Evolutionary conservation across 2,797 vertebrate species (phyloP), one percentile per base, ranked within the genome.

Genomic region (Nyctibius grandis): DNA sequence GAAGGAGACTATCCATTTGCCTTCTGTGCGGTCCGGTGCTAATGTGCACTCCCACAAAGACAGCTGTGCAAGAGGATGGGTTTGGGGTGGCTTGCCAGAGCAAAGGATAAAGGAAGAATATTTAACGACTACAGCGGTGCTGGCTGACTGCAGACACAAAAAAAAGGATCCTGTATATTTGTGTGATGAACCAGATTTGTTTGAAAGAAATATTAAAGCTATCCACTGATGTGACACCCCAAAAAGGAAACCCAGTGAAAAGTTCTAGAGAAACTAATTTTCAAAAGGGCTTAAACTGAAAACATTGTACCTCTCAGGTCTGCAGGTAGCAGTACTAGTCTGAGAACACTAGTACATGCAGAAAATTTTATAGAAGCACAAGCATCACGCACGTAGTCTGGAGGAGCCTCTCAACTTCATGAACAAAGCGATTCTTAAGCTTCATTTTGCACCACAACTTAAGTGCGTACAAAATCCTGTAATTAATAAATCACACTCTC

Each of bases 401-500:
- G 26, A 42, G 54, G 31, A 93, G 47, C 29, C 74, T 79, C 89
- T 67, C 36, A 85, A 70, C 33, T 40, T 94, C 29, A 70, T 6
- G 51, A 91, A 79, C 88, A 95, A 96, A 91, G 38, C 26, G 23
- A 50, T 82, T 42, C 59, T 76, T 77, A 84, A 90, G 70, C 29
- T 84, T 76, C 26, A 60, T 87, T 90, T 63, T 77, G 69, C 34
- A 88, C 57, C 40, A 11, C 29, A 81, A 79, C 57, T 75, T 84
- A 48, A 91, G 40, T 36, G 73, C 40, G 76, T 34, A 69, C 57
- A 79, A 76, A 93, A 88, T 28, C 15, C 63, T 86, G 38, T 44
- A 90, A 84, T 91, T 86, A 93, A 96, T 86, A 93, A 93, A 91
- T 94, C 83, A 56, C 48, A 56, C 28, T 92, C 78, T 84, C 73